Percentiles rank a stretch among this genome's conserved stretches.
Evolutionary conservation across 2,888 invertebrate species (phyloP).

Genomic region (Cylloceria caligata): DNA sequence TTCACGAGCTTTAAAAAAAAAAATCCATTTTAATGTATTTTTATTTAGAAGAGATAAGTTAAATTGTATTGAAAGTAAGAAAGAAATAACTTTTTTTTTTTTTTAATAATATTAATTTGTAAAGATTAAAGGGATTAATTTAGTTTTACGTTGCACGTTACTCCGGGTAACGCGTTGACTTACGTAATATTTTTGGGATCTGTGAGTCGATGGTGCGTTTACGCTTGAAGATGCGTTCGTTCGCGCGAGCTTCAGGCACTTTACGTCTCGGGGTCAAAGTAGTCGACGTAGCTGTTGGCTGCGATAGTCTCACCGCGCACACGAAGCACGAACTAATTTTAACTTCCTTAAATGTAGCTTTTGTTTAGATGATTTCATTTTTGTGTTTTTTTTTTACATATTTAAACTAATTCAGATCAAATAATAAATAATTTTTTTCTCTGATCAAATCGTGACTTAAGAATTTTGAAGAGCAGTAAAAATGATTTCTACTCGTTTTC

Average conservation of each 20-base stretch:
- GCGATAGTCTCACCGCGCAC: conserved; percentile 13
- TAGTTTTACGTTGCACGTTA: background rate
- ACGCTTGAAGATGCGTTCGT: conserved; percentile 3
- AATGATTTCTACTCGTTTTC: no score
- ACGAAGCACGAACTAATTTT: background rate
- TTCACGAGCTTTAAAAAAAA: no score
- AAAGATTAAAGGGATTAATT: background rate
- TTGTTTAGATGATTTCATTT: background rate
- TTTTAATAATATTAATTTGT: background rate
- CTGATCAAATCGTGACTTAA: no score
- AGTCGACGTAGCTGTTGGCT: conserved; percentile 59
- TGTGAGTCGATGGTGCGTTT: conserved; percentile 21
- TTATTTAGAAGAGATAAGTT: no score
- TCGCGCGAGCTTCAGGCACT: conserved; percentile 45
- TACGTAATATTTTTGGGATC: conserved; percentile 1
- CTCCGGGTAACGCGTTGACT: background rate
- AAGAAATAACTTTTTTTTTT: background rate
- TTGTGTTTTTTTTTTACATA: background rate
- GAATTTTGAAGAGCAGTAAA: no score
- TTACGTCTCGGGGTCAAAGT: conserved; percentile 73
- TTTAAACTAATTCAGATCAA: background rate
- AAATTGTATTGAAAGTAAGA: no score
- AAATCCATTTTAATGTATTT: background rate
- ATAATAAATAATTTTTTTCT: background rate
- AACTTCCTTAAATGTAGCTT: background rate